These are phyloP conservation scores for Heptranchias perlo DNA, from an alignment of 2,113 vertebrate genomes.

Conservation along the genomic window DNA sequence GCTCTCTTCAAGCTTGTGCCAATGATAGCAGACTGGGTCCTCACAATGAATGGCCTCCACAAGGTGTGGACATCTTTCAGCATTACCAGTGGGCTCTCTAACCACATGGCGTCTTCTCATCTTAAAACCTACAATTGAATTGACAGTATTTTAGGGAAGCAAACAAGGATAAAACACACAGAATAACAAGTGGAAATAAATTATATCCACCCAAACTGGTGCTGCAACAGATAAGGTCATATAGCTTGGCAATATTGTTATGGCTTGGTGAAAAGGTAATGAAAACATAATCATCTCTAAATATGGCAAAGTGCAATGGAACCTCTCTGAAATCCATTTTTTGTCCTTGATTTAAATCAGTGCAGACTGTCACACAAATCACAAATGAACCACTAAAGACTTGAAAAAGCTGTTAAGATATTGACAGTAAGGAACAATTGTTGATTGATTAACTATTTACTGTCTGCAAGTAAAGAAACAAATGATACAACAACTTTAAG, in stretches of 20 bases:
- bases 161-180: background rate
- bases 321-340: background rate
- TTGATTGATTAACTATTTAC: background rate
- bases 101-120: slow-evolving; percentile 70
- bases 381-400: too few species aligned
- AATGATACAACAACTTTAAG: background rate
- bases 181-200: background rate
- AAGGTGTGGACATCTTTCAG: slow-evolving; percentile 69
- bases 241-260: background rate
- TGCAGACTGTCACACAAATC: too few species aligned
- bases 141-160: background rate
- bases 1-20: slow-evolving; percentile 61
- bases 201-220: background rate
- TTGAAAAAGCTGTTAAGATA: background rate
- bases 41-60: slow-evolving; percentile 81
- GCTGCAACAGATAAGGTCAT: background rate
- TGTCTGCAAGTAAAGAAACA: background rate
- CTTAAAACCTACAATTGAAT: slow-evolving; percentile 66
- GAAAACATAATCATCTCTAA: background rate
- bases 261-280: background rate
- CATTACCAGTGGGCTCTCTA: slow-evolving; percentile 54
- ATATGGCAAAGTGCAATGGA: background rate
- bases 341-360: background rate
- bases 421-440: background rate
- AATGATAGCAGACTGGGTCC: slow-evolving; percentile 70